Percentiles rank a stretch among this genome's conserved stretches.
These are phyloP conservation scores for Saccopteryx leptura DNA, from an alignment of 2,113 vertebrate genomes.

Conservation along the genomic window DNA sequence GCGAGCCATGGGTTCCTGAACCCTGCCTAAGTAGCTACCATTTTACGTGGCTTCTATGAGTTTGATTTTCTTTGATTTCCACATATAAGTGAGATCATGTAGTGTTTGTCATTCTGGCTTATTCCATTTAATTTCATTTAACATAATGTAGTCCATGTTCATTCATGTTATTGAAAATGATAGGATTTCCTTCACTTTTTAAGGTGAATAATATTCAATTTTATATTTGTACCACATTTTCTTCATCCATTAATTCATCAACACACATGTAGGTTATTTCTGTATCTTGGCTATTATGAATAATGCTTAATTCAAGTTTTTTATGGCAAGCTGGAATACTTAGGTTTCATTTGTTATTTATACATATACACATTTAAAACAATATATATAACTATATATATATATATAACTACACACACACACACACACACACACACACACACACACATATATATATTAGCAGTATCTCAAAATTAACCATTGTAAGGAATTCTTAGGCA, in stretches of 20 bases:
- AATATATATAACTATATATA: too few relatives aligned
- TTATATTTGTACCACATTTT: conserved; percentile 11
- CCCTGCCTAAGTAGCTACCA: background rate
- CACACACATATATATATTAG: background rate
- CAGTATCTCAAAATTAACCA: conserved; percentile 23
- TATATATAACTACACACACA: too few relatives aligned
- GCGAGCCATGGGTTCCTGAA: too few relatives aligned
- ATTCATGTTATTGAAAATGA: background rate
- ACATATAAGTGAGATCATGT: background rate
- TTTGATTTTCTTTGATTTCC: background rate
- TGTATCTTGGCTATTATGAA: conserved; percentile 34
- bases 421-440: too few relatives aligned
- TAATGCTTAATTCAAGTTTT: conserved; percentile 48
- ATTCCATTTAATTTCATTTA: conserved; percentile 39
- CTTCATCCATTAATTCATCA: background rate
- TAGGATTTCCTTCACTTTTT: background rate
- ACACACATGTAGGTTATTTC: conserved; percentile 25
- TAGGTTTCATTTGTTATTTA: background rate
- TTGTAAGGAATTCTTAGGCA: conserved; percentile 46
- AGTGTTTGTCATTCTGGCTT: background rate
- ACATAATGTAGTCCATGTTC: background rate
- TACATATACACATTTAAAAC: too few relatives aligned
- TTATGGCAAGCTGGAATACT: conserved; percentile 31
- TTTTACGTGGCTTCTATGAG: background rate
- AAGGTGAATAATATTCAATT: background rate